Conservation (phyloP, 2,888 invertebrate genomes). For the Nephrotoma appendiculata region DNA sequence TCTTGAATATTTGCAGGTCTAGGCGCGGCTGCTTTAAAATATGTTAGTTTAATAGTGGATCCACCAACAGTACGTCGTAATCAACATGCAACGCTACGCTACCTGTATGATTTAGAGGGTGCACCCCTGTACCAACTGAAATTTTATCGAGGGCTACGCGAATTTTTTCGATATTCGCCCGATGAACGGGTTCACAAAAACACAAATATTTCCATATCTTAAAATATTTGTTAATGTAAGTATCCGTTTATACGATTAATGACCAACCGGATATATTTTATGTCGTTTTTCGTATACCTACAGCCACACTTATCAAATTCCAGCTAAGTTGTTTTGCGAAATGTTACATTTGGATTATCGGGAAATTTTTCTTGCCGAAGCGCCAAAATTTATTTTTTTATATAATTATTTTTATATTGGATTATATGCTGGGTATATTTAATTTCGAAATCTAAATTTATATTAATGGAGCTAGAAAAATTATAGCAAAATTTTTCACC, state of each 20-base stretch:
- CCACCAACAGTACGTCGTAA: constrained; percentile 55
- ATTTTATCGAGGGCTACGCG: constrained; percentile 71
- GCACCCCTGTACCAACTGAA: constrained; percentile 69
- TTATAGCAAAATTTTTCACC: no score
- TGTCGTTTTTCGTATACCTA: constrained; percentile 20
- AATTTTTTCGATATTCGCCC: constrained; percentile 74
- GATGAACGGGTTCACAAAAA: constrained; percentile 43
- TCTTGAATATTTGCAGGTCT: constrained; percentile 20
- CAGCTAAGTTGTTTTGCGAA: constrained; percentile 53
- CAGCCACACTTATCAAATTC: constrained; percentile 59
- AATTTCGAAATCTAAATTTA: no score
- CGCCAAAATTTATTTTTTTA: constrained; percentile 38
- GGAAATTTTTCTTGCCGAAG: constrained; percentile 68
- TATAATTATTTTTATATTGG: no score
- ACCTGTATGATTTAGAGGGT: constrained; percentile 62
- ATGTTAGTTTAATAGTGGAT: constrained; percentile 54
- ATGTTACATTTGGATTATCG: constrained; percentile 52
- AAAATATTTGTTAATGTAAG: constrained; percentile 74
- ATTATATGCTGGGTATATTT: no score
- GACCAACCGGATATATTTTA: not conserved
- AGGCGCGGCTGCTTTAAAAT: constrained; percentile 50
- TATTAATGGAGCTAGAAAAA: no score
- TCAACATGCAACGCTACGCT: constrained; percentile 51
- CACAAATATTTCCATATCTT: constrained; percentile 55
- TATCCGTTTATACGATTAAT: constrained; percentile 20